These are phyloP conservation scores for Nipponacmea schrenckii DNA, from an alignment of 2,888 invertebrate genomes.

Conservation along the genomic window DNA sequence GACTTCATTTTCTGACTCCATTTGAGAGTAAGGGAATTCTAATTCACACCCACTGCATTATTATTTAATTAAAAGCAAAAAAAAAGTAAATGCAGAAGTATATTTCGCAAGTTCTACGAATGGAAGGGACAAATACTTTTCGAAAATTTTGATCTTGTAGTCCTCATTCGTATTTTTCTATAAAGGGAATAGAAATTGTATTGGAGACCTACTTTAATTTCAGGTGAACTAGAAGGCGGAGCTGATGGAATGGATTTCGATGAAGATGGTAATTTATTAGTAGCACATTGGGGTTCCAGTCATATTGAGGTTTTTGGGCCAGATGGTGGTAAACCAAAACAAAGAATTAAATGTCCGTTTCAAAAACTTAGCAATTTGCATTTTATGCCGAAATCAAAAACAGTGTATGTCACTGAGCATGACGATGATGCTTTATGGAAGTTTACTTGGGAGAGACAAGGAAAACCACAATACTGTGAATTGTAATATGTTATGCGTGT, in stretches of 20 bases:
- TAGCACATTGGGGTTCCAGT: conserved; percentile 58
- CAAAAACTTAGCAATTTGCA: conserved; percentile 57
- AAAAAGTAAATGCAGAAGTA: too few relatives aligned
- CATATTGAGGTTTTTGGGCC: conserved; percentile 60
- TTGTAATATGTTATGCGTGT: not conserved
- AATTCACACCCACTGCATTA: too few relatives aligned
- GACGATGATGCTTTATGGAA: conserved; percentile 57
- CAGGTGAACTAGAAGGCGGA: conserved; percentile 56
- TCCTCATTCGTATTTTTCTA: too few relatives aligned
- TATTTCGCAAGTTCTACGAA: too few relatives aligned
- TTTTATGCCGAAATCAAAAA: conserved; percentile 52
- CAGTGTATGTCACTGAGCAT: conserved; percentile 61
- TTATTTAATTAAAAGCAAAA: too few relatives aligned
- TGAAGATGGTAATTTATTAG: conserved; percentile 55
- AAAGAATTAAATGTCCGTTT: conserved; percentile 59
- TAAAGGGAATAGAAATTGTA: too few relatives aligned
- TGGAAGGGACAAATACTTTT: too few relatives aligned
- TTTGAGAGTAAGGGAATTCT: too few relatives aligned
- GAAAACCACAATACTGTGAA: conserved; percentile 59
- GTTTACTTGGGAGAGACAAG: conserved; percentile 58
- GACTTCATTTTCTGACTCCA: too few relatives aligned
- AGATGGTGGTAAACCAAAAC: conserved; percentile 49
- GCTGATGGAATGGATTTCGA: conserved; percentile 66
- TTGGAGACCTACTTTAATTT: too few relatives aligned
- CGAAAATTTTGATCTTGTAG: too few relatives aligned